Base-by-base conservation (phyloP, 2,113 vertebrate species). In the Pachycephala philippinensis region DNA sequence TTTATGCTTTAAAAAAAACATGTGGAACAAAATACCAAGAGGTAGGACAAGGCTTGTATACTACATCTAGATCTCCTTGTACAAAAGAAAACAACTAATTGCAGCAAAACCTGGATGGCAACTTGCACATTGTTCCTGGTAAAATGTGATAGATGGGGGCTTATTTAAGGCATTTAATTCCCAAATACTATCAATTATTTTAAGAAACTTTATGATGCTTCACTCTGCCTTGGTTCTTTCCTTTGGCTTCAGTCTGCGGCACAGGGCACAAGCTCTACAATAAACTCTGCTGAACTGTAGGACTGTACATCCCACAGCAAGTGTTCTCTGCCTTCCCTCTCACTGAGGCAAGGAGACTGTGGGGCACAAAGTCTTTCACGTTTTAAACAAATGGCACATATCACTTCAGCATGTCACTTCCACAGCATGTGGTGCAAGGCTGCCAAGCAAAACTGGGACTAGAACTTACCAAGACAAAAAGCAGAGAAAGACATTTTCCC, bases 321-420 rank as follows among this genome's bases (percentile, higher is more conserved):
- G 59, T 11, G 35, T 11, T 40, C 72, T 39, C 68, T 17, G 15
- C 22, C 26, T 65, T 14, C 33, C 57, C 49, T 28, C 47, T 64
- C 7, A 1, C 49, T 35, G 42, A n/a, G 17, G 30, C 22, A 37
- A 83, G 52, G 2, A 45, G 8, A 27, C 40, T 19, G 19, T 17
- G 31, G 45, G 66, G 28, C 42, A 82, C 0, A 1, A 39, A 28
- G 13, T 3, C 15, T n/a, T 60, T 30, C 3, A 6, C 17, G 7
- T 47, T 83, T 64, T 56, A 52, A 53, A 80, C 15, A 79, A 83
- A 87, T 5, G 14, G 7, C 68, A 82, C 14, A 8, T 2, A 33
- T 42, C 22, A 49, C 59, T 72, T 53, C 50, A 44, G 2, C 40
- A 13, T 2, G 19, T 35, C 78, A 37, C 49, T 44, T 42, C n/a